Evolutionary conservation across 1,140 invertebrate species (phyloP).

Genomic region (Trypoxylus dichotomus): DNA sequence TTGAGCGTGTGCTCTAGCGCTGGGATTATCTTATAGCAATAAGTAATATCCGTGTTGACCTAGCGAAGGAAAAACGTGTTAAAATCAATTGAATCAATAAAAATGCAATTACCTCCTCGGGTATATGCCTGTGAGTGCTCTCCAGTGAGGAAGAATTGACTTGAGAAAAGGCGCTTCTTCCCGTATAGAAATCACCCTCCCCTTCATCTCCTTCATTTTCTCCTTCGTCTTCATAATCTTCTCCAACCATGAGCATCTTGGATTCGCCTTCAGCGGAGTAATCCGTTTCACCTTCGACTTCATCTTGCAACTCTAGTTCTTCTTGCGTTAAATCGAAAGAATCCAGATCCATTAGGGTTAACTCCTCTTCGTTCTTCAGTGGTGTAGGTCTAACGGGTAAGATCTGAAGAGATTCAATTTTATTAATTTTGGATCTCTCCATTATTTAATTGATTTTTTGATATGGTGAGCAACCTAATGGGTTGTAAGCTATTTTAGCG

Average conservation of each 20-base stretch:
- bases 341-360: slow-evolving; percentile 46
- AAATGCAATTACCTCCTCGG: slow-evolving; percentile 33
- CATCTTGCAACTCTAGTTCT: slow-evolving; percentile 53
- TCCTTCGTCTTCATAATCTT: slow-evolving; percentile 48
- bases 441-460: too few species aligned
- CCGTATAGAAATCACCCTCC: slow-evolving; percentile 38
- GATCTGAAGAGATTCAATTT: slow-evolving; percentile 51
- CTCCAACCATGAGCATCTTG: slow-evolving; percentile 42
- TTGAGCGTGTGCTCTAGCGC: slow-evolving; percentile 33
- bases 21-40: slow-evolving; percentile 36
- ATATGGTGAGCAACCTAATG: too few species aligned
- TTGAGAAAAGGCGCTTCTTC: slow-evolving; percentile 36
- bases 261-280: slow-evolving; percentile 45
- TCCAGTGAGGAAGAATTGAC: slow-evolving; percentile 39
- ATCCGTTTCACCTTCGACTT: slow-evolving; percentile 50
- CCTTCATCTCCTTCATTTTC: slow-evolving; percentile 44
- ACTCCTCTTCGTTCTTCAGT: slow-evolving; percentile 52
- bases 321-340: slow-evolving; percentile 54
- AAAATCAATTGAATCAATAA: background rate
- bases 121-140: slow-evolving; percentile 29
- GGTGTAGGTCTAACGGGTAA: slow-evolving; percentile 56
- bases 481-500: too few species aligned
- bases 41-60: slow-evolving; percentile 36
- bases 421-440: too few species aligned
- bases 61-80: background rate